A percentile compares a stretch with the other conserved stretches of the same genome.
Conservation (phyloP, 1,140 invertebrate genomes). For the Panagrolaimus sp. region DNA sequence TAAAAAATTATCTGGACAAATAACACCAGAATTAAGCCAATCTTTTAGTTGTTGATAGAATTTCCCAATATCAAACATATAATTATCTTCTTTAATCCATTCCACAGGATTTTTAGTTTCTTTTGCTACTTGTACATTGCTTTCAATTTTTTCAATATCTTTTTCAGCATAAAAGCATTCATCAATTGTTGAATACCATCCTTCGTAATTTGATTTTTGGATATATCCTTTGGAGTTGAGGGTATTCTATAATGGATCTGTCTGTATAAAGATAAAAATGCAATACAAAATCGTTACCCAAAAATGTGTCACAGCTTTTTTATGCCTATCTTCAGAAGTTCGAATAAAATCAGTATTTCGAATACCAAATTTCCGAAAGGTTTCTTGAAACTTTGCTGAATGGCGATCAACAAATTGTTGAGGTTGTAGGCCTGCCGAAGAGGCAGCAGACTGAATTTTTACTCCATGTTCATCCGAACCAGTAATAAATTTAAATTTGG, state of each 20-base stretch:
- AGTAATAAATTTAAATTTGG: conserved; percentile 60
- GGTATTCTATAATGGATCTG: conserved; percentile 3
- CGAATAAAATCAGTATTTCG: neutral
- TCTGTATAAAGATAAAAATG: no score
- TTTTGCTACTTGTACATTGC: conserved; percentile 41
- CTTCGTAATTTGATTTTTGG: conserved; percentile 78
- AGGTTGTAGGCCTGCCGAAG: neutral
- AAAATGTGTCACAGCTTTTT: neutral
- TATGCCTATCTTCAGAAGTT: neutral
- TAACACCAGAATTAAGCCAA: conserved; percentile 60
- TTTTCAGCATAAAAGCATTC: conserved; percentile 80
- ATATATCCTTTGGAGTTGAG: conserved; percentile 72
- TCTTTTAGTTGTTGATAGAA: conserved; percentile 61
- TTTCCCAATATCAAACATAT: conserved; percentile 77
- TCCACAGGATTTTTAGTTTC: conserved; percentile 67
- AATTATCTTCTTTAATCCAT: conserved; percentile 88
- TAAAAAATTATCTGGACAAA: conserved; percentile 56
- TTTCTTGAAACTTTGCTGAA: neutral
- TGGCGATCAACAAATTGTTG: neutral
- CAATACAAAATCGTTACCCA: no score
- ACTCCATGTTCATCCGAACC: neutral
- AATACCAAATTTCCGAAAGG: neutral
- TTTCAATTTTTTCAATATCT: conserved; percentile 69
- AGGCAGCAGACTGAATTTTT: neutral
- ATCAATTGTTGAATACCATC: conserved; percentile 90